Evolutionary conservation across 30 jellyfish, hydroid and myxozoan genomes (phyloP).

Genomic region (Phacellophora camtschatica): DNA sequence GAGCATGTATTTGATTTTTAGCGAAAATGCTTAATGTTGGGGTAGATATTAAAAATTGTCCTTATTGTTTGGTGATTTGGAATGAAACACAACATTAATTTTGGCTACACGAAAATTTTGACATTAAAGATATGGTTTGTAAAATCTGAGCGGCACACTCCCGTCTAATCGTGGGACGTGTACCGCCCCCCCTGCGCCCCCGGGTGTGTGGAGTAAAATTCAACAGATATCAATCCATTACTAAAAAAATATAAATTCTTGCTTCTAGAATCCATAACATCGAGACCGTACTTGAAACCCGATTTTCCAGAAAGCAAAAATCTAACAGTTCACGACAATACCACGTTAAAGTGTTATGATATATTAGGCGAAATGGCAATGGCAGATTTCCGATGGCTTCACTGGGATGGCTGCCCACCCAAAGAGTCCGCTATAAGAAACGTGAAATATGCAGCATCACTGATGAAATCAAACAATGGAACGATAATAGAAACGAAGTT

Average conservation of each 20-base stretch:
- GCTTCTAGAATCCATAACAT: conserved; percentile 55
- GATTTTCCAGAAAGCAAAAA: conserved; percentile 73
- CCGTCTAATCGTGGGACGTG: no score
- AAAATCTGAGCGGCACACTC: no score
- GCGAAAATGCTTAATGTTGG: no score
- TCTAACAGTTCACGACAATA: conserved; percentile 21
- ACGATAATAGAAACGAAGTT: conserved; percentile 38
- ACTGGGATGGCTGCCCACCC: conserved; percentile 77
- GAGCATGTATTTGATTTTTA: no score
- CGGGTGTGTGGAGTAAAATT: no score
- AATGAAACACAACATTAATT: no score
- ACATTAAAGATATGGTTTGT: no score
- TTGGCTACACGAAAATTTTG: no score
- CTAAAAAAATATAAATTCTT: not conserved
- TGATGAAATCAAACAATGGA: conserved; percentile 24
- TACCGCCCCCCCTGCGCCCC: no score
- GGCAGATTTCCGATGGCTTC: conserved; percentile 92
- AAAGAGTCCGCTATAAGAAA: not conserved
- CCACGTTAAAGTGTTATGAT: conserved; percentile 79
- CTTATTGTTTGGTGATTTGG: no score
- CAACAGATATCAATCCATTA: not conserved
- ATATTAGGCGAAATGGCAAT: conserved; percentile 70
- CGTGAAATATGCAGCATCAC: conserved; percentile 20
- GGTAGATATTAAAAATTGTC: no score
- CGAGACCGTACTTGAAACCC: conserved; percentile 73